Conservation (phyloP, 2,797 vertebrate genomes). For the Sebastes trivittatus region DNA sequence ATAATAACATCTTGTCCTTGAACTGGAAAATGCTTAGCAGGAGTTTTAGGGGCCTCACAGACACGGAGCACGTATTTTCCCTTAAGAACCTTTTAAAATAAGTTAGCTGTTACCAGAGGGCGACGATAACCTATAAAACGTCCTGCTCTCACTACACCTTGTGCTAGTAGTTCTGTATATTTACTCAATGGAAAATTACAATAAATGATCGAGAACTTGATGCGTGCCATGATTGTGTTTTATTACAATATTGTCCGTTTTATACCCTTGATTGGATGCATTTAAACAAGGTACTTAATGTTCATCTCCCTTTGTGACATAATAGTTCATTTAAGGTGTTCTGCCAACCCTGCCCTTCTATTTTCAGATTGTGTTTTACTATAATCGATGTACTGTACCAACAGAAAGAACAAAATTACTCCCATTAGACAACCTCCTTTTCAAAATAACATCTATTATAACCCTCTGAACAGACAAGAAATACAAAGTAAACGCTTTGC, state of each 20-base stretch:
- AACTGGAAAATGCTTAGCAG: slow-evolving; percentile 11
- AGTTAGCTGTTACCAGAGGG: neutral
- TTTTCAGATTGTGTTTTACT: neutral
- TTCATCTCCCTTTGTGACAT: neutral
- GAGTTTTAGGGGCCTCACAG: neutral
- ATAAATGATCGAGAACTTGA: neutral
- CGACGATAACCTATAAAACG: neutral
- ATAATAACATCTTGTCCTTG: neutral
- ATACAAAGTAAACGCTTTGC: slow-evolving; percentile 1
- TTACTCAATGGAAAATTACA: neutral
- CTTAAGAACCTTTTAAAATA: neutral
- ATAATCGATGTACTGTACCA: neutral
- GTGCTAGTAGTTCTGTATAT: neutral
- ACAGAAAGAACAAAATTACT: neutral
- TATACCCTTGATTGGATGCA: neutral
- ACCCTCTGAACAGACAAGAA: neutral
- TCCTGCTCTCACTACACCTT: neutral
- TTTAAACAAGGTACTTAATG: neutral
- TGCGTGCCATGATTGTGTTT: neutral
- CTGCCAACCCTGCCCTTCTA: neutral
- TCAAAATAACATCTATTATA: slow-evolving; percentile 8
- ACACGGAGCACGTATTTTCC: neutral
- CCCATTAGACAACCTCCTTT: neutral
- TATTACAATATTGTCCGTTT: neutral
- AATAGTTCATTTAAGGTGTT: neutral